A percentile compares a stretch with the other conserved stretches of the same genome.
These are phyloP conservation scores for Drosophila truncata DNA, from an alignment of 1,140 invertebrate species.

Conservation along the genomic window DNA sequence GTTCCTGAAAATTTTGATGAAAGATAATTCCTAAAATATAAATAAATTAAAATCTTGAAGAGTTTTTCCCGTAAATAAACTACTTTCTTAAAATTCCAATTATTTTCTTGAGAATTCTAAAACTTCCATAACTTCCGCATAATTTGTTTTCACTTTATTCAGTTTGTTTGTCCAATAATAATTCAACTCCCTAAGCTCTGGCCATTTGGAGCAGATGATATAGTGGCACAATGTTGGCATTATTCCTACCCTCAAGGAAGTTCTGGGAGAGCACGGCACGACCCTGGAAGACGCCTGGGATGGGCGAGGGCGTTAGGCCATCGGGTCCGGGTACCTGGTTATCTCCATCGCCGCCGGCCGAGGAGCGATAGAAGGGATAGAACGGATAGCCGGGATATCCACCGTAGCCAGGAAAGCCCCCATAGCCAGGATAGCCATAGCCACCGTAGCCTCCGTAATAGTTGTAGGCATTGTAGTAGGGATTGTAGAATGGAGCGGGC, in stretches of 20 bases:
- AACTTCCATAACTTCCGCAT: not conserved
- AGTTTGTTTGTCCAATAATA: constrained; percentile 12
- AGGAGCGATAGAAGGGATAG: constrained; percentile 56
- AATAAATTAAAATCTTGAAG: too few relatives aligned
- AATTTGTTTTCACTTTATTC: constrained; percentile 12
- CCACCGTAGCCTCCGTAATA: constrained; percentile 18
- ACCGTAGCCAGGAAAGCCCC: constrained; percentile 28
- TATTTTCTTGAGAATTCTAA: not conserved
- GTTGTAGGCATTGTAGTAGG: constrained; percentile 41
- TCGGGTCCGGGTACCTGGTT: constrained; percentile 8
- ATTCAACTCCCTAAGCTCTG: constrained; percentile 24
- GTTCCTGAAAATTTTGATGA: too few relatives aligned
- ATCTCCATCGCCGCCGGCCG: constrained; percentile 47
- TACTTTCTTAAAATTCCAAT: not conserved
- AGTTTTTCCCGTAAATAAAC: not conserved
- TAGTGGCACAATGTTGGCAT: constrained; percentile 54
- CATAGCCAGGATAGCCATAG: constrained; percentile 22
- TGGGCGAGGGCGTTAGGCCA: constrained; percentile 12
- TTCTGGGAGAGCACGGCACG: constrained; percentile 40
- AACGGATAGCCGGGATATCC: constrained; percentile 34
- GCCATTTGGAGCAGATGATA: constrained; percentile 70
- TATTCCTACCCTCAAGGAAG: constrained; percentile 51
- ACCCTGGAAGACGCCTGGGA: constrained; percentile 59
- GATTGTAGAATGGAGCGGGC: constrained; percentile 47
- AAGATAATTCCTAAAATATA: too few relatives aligned